Evolutionary conservation across 2,888 invertebrate species (phyloP).

Genomic region (Leptinotarsa peninsularis): DNA sequence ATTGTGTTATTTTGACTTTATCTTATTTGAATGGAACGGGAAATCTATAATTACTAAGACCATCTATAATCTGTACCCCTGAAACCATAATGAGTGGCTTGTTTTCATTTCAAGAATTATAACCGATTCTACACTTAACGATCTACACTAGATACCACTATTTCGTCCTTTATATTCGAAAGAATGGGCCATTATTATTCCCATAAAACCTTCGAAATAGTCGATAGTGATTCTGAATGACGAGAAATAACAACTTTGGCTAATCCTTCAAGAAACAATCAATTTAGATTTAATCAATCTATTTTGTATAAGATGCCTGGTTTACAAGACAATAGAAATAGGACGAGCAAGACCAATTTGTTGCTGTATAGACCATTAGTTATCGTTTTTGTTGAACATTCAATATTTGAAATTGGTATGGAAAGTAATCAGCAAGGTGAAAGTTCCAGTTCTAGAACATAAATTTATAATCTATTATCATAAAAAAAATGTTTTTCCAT

Average conservation of each 20-base stretch:
- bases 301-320: conserved; percentile 13
- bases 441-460: conserved; percentile 33
- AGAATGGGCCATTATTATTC: conserved; percentile 20
- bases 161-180: not conserved
- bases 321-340: conserved; percentile 25
- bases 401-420: conserved; percentile 26
- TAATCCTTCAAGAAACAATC: conserved; percentile 13
- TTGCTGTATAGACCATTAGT: conserved; percentile 23
- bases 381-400: conserved; percentile 25
- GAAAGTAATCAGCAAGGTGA: conserved; percentile 38
- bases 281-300: conserved; percentile 23
- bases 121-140: not conserved
- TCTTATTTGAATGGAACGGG: no score
- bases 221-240: conserved; percentile 8
- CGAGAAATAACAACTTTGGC: conserved; percentile 19
- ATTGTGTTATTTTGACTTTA: no score
- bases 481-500: conserved; percentile 35
- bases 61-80: not conserved
- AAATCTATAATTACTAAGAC: not conserved
- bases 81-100: not conserved
- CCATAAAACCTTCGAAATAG: conserved; percentile 6
- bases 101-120: not conserved
- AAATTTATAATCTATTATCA: conserved; percentile 37
- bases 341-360: conserved; percentile 27
- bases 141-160: conserved; percentile 7